Evolutionary conservation across 2,113 vertebrate genomes (phyloP), one percentile per base, ranked within the genome.

Genomic region (Crotalus horridus): DNA sequence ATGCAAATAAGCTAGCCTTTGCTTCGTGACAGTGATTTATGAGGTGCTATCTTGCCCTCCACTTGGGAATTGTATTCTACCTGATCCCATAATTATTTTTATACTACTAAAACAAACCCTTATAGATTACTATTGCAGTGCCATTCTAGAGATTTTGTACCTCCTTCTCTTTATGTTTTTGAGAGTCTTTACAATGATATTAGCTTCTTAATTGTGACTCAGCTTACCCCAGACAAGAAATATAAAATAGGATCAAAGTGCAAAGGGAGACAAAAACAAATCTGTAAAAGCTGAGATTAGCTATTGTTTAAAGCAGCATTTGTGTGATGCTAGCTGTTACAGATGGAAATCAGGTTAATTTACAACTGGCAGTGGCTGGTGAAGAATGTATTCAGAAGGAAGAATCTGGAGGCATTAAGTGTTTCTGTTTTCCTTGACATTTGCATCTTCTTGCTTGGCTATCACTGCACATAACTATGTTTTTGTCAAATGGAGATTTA

Each of bases 11-110:
- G 53, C 90, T 95, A 96, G 94, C 95, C 96, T 3, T 85, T 97
- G 96, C 97, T 97, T 97, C 97, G 96, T 94, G 96, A 97, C 96
- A 97, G 95, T 94, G 96, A 97, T 98, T 98, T 96, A 97, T 98
- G 81, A 96, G 96, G 96, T 97, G 94, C 95, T 93, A 97, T 97
- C 96, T 95, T 96, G 96, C 61, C 94, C 91, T 95, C 93, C 95
- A 96, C 96, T 97, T 97, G 96, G 96, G 95, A 95, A 96, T 97
- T 95, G 96, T 96, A 96, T 97, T 95, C 96, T 96, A 96, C 95
- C 90, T 98, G 97, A 96, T 96, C 94, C 96, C 92, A 90, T 97
- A 98, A 98, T 97, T 97, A 96, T 53, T 95, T 69, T 97, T 94
- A 93, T 95, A 15, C 93, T 91, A 92, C 94, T 96, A 97, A 93